Evolutionary conservation across 2,113 vertebrate genomes (phyloP), one percentile per base, ranked within the genome.

Genomic region (Chaetodon auriga): DNA sequence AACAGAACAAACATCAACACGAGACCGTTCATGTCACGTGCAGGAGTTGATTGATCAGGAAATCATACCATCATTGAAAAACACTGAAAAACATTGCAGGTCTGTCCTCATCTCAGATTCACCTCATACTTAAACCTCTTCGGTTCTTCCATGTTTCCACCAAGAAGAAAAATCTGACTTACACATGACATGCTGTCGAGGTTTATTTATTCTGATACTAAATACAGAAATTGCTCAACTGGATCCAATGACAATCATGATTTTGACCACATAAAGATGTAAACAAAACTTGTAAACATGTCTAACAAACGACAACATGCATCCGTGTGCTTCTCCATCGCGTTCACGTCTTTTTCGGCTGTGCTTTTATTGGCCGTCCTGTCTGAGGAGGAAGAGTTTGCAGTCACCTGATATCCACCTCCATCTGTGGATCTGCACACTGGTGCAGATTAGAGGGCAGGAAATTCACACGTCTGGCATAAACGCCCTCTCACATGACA

Each of bases 281-380:
- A 45, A 51, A 73, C n/a, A 60, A 36, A 49, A 69, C 14, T 6
- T 54, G 51, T 65, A 63, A 80, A 84, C 41, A 57, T 49, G 18
- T 61, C 46, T 23, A 43, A 66, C 18, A 38, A 41, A 61, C 46
- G 2, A 61, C n/a, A 73, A 43, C 11, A 45, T 16, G 0, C 15
- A 53, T 15, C 1, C 15, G 36, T 30, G 30, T 54, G 41, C 25
- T 7, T 75, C 18, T 60, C 46, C 25, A 14, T 35, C 21, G 49
- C 41, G 19, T 21, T 21, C 46, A 60, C 68, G 35, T 25, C 35
- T 35, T n/a, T n/a, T 46, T 19, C 2, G 6, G 25, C 5, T 19
- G 36, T 58, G 18, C 62, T 68, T 13, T 7, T 18, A 25, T 7
- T 54, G 19, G 6, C 38, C 60, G 12, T 45, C 46, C 14, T 18